Evolutionary conservation across 1,140 invertebrate genomes (phyloP).

Genomic region (Procambarus virginalis): DNA sequence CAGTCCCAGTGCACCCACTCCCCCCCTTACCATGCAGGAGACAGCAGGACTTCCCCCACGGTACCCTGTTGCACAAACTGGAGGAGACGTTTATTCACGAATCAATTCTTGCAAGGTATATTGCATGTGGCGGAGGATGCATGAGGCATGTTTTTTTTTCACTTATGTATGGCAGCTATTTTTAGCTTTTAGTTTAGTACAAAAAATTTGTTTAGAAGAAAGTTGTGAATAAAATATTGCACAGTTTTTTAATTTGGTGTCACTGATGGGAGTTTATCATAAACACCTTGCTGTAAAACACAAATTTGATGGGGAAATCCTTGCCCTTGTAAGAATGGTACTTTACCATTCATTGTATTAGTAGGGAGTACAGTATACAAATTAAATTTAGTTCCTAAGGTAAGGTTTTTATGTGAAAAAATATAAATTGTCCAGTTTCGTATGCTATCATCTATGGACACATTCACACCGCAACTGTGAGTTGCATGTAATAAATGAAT

Average conservation of each 20-base stretch:
- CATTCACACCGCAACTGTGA: too few relatives aligned
- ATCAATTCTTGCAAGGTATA: constrained; percentile 75
- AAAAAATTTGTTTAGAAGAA: not conserved
- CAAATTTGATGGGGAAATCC: too few relatives aligned
- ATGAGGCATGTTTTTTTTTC: constrained; percentile 36
- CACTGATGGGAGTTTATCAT: not conserved
- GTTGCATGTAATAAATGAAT: too few relatives aligned
- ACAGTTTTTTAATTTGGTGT: not conserved
- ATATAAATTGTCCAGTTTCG: too few relatives aligned
- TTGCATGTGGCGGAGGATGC: constrained; percentile 69
- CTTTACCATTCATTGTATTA: too few relatives aligned
- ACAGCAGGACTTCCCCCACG: constrained; percentile 77
- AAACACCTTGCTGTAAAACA: not conserved
- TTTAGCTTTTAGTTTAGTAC: constrained; percentile 8
- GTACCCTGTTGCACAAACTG: constrained; percentile 83
- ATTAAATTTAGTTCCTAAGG: too few relatives aligned
- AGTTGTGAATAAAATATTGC: not conserved
- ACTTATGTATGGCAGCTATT: not conserved
- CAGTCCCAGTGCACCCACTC: constrained; percentile 3
- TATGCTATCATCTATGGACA: too few relatives aligned
- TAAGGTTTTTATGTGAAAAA: too few relatives aligned
- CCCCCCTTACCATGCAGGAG: constrained; percentile 72
- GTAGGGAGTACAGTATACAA: not conserved
- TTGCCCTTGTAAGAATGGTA: too few relatives aligned
- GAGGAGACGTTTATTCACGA: constrained; percentile 79